Conservation (phyloP, 2,797 vertebrate genomes). For the Falco naumanni region DNA sequence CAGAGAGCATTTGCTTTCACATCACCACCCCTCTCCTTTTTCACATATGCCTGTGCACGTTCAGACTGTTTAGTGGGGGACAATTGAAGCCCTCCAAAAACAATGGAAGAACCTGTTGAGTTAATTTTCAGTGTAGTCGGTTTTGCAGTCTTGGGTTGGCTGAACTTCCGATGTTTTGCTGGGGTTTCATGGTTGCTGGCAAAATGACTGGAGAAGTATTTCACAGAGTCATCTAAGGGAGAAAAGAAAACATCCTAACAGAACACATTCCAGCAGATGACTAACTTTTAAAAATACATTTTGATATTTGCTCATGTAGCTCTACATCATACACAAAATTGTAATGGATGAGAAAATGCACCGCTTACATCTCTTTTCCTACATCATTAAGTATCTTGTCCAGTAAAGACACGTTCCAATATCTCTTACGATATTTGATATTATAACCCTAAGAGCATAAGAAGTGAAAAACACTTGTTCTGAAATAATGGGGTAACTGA, state of each 20-base stretch:
- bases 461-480: not conserved
- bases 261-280: not conserved
- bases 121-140: not conserved
- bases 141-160: not conserved
- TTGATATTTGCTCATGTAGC: not conserved
- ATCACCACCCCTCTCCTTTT: not conserved
- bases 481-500: not conserved
- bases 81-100: not conserved
- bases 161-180: not conserved
- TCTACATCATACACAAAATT: not conserved
- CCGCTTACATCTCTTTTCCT: not conserved
- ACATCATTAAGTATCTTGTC: not conserved
- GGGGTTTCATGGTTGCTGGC: conserved; percentile 6
- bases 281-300: not conserved
- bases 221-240: not conserved
- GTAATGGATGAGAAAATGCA: not conserved
- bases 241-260: conserved; percentile 7
- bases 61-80: not conserved
- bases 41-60: rapidly evolving
- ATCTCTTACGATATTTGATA: not conserved
- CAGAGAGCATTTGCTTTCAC: not conserved
- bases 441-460: not conserved
- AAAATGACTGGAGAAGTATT: not conserved
- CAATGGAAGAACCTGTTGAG: not conserved
- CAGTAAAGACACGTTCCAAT: not conserved